Evolutionary conservation across 2,797 vertebrate species (phyloP), one percentile per base, ranked within the genome.

Genomic region (Cirrhinus molitorella): DNA sequence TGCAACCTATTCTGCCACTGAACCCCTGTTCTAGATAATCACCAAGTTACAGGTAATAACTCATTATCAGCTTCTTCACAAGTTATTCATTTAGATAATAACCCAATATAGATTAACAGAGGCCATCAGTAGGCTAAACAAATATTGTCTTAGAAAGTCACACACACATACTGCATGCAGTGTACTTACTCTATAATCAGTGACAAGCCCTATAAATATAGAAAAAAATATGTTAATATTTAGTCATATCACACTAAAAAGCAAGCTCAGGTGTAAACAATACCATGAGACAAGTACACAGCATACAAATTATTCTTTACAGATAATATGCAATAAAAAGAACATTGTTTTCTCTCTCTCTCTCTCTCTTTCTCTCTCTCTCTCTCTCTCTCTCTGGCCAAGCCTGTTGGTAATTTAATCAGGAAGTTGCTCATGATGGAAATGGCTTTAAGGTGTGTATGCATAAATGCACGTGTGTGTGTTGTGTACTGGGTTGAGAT

Each of bases 171-270:
- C 1, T 37, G 47, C 28, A 25, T 31, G 51, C 1, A 73, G 2
- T 72, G n/a, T 85, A 95, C 96, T 95, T 92, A 97, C 96, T 92
- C 96, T 93, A 66, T 97, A 97, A 87, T 97, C 96, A 23, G 96
- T 97, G 88, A 97, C 92, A 59, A 96, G 90, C 37, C 95, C 96
- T 97, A 89, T 19, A 72, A 92, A 92, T 31, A 85, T 31, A 71
- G 43, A 57, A 83, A 49, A 76, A 21, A 12, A 63, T 0, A 37
- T 11, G 31, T 55, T 5, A 57, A 67, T 17, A 37, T 47, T 61
- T 23, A 65, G 16, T 80, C 21, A 51, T 37, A 23, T 79, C 21
- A 67, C 72, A 71, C 17, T 7, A 53, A 66, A 37, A 40, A 40
- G 9, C 49, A 79, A 68, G 21, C 21, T 68, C 37, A 21, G 1